These are phyloP conservation scores for Selenia dentaria DNA, from an alignment of 2,888 invertebrate species.

Conservation along the genomic window DNA sequence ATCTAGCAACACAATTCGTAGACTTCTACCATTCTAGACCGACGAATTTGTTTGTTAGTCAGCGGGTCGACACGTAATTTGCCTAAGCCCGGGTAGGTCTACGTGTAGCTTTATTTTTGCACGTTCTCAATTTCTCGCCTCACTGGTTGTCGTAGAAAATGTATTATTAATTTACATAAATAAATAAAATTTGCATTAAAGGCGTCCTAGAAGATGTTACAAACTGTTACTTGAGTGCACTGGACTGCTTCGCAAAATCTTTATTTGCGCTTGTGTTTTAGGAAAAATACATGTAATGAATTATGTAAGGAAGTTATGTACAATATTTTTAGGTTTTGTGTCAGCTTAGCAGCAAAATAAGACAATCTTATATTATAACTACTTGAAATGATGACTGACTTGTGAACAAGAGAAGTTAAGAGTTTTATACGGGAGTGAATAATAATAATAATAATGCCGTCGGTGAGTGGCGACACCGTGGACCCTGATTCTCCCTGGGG, in stretches of 20 bases:
- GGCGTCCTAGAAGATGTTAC: slow-evolving; percentile 62
- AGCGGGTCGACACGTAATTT: slow-evolving; percentile 55
- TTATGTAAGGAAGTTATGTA: neutral
- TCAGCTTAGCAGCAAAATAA: too few species aligned
- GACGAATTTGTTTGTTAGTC: slow-evolving; percentile 67
- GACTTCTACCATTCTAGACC: slow-evolving; percentile 30
- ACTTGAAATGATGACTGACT: too few species aligned
- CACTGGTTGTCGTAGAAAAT: slow-evolving; percentile 76
- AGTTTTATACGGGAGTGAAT: too few species aligned
- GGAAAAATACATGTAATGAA: neutral
- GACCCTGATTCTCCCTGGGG: too few species aligned
- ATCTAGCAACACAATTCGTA: slow-evolving; percentile 32
- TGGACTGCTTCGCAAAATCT: slow-evolving; percentile 31
- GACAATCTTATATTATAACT: too few species aligned
- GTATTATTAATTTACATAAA: slow-evolving; percentile 85
- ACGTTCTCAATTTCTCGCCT: slow-evolving; percentile 83
- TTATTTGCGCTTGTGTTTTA: slow-evolving; percentile 25
- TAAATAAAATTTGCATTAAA: slow-evolving; percentile 84
- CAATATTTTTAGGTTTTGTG: too few species aligned
- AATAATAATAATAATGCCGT: too few species aligned
- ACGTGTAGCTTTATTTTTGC: slow-evolving; percentile 76
- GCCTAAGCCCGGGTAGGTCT: slow-evolving; percentile 57
- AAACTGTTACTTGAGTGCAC: slow-evolving; percentile 62
- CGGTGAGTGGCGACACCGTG: too few species aligned
- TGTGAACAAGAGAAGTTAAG: too few species aligned